These are phyloP conservation scores for Aptenodytes forsteri DNA, from an alignment of 2,113 vertebrate species.

Conservation along the genomic window DNA sequence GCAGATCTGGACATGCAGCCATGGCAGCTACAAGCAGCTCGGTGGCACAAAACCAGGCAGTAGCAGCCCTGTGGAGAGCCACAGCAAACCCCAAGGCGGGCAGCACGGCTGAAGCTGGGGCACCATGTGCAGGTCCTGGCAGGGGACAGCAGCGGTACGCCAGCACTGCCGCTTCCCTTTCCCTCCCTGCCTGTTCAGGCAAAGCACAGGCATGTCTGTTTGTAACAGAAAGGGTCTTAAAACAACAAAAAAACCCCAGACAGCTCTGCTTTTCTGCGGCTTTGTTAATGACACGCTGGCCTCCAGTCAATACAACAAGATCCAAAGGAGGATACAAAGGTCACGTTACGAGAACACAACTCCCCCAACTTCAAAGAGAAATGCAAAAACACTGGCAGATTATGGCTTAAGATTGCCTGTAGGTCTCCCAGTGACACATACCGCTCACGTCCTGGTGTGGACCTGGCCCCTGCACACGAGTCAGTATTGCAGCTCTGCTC, in stretches of 20 bases:
- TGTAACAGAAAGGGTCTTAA: neutral
- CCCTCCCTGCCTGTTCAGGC: neutral
- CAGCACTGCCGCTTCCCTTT: neutral
- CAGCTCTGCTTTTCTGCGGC: neutral
- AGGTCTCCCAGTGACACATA: neutral
- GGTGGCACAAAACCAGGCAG: neutral
- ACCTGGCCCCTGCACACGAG: neutral
- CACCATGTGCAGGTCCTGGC: accelerated
- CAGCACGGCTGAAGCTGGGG: accelerated
- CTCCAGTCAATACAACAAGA: constrained; percentile 1
- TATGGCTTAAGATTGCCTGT: neutral
- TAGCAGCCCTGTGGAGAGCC: accelerated
- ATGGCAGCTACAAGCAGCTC: neutral
- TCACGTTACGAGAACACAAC: neutral
- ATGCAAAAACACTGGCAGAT: neutral
- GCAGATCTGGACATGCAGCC: neutral
- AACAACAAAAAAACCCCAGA: neutral
- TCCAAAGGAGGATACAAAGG: constrained; percentile 35
- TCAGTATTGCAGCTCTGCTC: neutral
- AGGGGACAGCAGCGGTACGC: neutral
- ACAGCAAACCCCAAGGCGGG: accelerated
- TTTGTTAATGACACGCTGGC: constrained; percentile 25
- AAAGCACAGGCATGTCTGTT: neutral
- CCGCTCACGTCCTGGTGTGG: neutral
- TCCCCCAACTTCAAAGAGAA: constrained; percentile 13